Base-by-base conservation (phyloP, 2,797 vertebrate species). In the Chelmon rostratus region DNA sequence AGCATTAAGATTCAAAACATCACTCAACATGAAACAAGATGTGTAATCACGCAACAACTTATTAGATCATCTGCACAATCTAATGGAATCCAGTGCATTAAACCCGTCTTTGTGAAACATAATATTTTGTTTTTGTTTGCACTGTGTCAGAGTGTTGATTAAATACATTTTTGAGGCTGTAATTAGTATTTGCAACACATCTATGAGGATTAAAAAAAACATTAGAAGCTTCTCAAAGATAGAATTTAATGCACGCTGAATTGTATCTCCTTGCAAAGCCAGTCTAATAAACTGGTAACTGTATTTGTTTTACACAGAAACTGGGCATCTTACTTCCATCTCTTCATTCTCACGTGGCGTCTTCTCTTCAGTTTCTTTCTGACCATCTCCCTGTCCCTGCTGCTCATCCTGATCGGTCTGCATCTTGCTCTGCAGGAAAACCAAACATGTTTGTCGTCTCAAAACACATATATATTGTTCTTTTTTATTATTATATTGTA, bases 331-430 rank as follows among this genome's bases (percentile, higher is more conserved):
- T 92, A 98, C 98, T 96, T 99, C 98, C 98, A 99, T 99, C 88
- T 99, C 98, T 84, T 99, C 98, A 63, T 95, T 95, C 66, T 98
- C 97, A n/a, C 70, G 81, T 10, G 95, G 88, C 52, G 96, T 97
- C 86, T 96, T 98, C 81, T 99, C 98, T 49, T 96, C 91, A 1
- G 94, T 94, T 33, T 95, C 96, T 85, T 94, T 93, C 73, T 75
- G 86, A 64, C 62, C 44, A 0, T 98, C 97, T 86, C 95, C 96
- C 83, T 91, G 82, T 76, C n/a, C 28, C 73, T 96, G 96, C 50
- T 95, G 93, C 25, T 97, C 97, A 3, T 99, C 98, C 89, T 97
- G 96, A 66, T 99, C 98, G 50, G 98, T 96, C 50, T 99, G 98
- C 98, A 99, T 99, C 89, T 97, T 99, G 95, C 63, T 95, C 95